Conservation (phyloP, 2,113 vertebrate genomes). For the Hymenochirus boettgeri region DNA sequence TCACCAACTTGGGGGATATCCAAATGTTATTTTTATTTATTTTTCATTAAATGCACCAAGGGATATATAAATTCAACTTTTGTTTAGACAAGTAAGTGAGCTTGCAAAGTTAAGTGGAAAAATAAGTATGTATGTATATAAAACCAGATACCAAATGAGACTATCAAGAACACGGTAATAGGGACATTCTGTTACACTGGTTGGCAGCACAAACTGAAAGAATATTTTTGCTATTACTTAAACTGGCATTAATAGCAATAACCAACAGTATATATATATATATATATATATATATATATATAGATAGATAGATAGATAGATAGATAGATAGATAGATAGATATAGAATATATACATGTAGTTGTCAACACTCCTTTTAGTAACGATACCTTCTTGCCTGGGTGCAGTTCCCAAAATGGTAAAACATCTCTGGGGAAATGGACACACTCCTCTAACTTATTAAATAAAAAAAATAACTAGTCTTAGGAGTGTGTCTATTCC, state of each 20-base stretch:
- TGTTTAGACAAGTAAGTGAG: conserved; percentile 41
- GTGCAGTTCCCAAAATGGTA: too few species aligned
- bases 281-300: too few species aligned
- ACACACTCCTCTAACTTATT: too few species aligned
- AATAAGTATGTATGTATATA: conserved; percentile 34
- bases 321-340: too few species aligned
- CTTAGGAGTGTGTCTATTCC: too few species aligned
- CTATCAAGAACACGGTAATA: neutral
- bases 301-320: too few species aligned
- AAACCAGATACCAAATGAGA: conserved; percentile 25
- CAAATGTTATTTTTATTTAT: conserved; percentile 33
- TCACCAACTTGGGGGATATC: conserved; percentile 33
- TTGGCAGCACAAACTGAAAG: conserved; percentile 13
- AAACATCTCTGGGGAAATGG: too few species aligned
- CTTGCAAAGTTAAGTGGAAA: conserved; percentile 32
- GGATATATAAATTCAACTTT: conserved; percentile 36
- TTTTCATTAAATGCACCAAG: conserved; percentile 29
- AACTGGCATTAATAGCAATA: neutral
- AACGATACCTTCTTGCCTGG: too few species aligned
- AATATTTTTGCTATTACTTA: neutral
- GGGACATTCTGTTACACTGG: conserved; percentile 21
- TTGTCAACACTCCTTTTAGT: too few species aligned
- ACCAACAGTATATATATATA: too few species aligned
- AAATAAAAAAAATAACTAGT: too few species aligned
- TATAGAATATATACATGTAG: too few species aligned